Percentiles rank a stretch among this genome's conserved stretches.
phyloP scores from a whole-genome alignment of 2,797 vertebrate genomes.

The Squalus acanthias region DNA sequence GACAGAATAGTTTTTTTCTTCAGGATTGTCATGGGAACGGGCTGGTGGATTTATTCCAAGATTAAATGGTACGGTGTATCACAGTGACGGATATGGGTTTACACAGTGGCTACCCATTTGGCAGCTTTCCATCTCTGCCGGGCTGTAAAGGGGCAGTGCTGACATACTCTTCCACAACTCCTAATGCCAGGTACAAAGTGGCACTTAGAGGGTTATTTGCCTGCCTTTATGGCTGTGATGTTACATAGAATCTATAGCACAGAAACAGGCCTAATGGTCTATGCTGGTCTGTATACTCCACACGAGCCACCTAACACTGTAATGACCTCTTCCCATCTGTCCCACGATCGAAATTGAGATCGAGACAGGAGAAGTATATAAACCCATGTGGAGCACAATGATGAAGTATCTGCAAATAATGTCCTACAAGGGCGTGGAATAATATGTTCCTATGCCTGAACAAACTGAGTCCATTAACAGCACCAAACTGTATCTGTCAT shows the following conservation, averaged over 20 bases:
- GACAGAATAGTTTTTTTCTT: not conserved
- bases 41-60: not conserved
- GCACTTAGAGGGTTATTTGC: not conserved
- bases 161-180: not conserved
- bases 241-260: not conserved
- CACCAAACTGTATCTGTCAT: not conserved
- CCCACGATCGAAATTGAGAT: not conserved
- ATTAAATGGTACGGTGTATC: not conserved
- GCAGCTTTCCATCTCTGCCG: not conserved
- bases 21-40: not conserved
- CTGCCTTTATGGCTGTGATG: not conserved
- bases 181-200: not conserved
- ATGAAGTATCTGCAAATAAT: conserved; percentile 4
- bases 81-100: not conserved
- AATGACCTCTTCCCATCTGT: not conserved
- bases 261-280: not conserved
- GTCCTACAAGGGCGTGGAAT: not conserved
- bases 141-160: not conserved
- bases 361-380: not conserved
- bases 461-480: not conserved
- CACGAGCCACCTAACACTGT: not conserved
- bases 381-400: not conserved
- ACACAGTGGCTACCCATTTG: not conserved
- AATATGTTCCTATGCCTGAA: conserved; percentile 9
- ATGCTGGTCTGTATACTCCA: not conserved